A percentile compares a stretch with the other conserved stretches of the same genome.
Conservation (phyloP, 2,888 invertebrate genomes). For the Perizoma flavofasciatum region DNA sequence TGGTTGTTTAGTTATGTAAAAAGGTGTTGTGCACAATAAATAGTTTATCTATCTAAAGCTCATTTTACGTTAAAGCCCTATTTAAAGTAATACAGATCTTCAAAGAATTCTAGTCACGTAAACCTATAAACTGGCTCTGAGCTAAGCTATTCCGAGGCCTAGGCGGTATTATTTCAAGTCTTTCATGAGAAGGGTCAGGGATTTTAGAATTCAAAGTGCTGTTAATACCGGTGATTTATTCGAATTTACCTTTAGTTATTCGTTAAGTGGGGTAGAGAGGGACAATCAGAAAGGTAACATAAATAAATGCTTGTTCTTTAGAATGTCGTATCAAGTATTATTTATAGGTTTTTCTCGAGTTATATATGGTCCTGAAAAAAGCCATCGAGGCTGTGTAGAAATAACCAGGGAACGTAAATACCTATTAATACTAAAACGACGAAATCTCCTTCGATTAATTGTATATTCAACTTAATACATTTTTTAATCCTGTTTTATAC, state of each 20-base stretch:
- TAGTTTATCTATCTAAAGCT: too few relatives aligned
- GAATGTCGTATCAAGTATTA: slow-evolving; percentile 4
- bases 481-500: too few relatives aligned
- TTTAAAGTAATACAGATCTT: too few relatives aligned
- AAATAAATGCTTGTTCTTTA: slow-evolving; percentile 11
- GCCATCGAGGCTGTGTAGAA: too few relatives aligned
- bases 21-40: too few relatives aligned
- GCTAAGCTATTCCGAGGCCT: slow-evolving; percentile 39
- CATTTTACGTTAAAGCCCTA: too few relatives aligned
- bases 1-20: too few relatives aligned
- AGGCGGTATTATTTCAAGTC: slow-evolving; percentile 52
- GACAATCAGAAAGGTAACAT: slow-evolving; percentile 34
- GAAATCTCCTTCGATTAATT: too few relatives aligned
- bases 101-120: slow-evolving; percentile 44
- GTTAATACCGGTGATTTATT: slow-evolving; percentile 35
- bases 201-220: slow-evolving; percentile 30
- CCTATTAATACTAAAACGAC: too few relatives aligned
- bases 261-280: slow-evolving; percentile 35
- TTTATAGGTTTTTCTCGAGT: not conserved
- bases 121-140: slow-evolving; percentile 40
- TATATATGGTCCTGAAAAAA: too few relatives aligned
- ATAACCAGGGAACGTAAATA: too few relatives aligned
- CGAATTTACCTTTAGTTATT: slow-evolving; percentile 36
- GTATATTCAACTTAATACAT: too few relatives aligned
- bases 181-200: slow-evolving; percentile 52